Conservation (phyloP, 1,140 invertebrate species). For the Hydropsyche tenuis region DNA sequence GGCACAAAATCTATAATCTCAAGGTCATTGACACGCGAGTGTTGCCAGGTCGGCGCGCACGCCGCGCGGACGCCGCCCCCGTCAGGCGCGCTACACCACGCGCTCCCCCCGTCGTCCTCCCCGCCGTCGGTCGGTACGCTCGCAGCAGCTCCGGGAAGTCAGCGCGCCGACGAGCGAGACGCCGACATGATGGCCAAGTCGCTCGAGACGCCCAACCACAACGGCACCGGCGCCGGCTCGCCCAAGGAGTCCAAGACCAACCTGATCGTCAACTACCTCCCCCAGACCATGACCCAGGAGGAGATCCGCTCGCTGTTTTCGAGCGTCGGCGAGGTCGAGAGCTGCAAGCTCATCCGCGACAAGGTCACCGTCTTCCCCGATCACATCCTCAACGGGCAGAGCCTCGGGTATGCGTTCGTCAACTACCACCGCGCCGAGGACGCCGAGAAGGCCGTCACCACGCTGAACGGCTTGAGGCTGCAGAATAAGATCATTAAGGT, state of each 20-base stretch:
- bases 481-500: constrained; percentile 94
- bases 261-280: constrained; percentile 91
- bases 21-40: constrained; percentile 50
- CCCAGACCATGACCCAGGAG: constrained; percentile 92
- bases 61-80: constrained; percentile 24
- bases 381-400: constrained; percentile 74
- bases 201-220: constrained; percentile 61
- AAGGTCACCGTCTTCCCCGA: constrained; percentile 78
- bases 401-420: constrained; percentile 89
- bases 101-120: neutral
- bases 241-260: constrained; percentile 74
- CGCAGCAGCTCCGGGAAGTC: neutral
- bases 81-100: neutral
- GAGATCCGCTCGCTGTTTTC: constrained; percentile 86
- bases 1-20: constrained; percentile 49
- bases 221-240: constrained; percentile 65
- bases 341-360: constrained; percentile 89
- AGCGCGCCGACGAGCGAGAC: neutral
- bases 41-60: constrained; percentile 42
- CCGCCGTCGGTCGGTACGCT: neutral
- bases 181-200: constrained; percentile 64
- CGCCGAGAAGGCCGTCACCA: constrained; percentile 86
- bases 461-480: constrained; percentile 82
- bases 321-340: constrained; percentile 87
- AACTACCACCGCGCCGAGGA: constrained; percentile 85